Evolutionary conservation across 1,140 invertebrate genomes (phyloP).

Genomic region (Drosophila kepulauana): DNA sequence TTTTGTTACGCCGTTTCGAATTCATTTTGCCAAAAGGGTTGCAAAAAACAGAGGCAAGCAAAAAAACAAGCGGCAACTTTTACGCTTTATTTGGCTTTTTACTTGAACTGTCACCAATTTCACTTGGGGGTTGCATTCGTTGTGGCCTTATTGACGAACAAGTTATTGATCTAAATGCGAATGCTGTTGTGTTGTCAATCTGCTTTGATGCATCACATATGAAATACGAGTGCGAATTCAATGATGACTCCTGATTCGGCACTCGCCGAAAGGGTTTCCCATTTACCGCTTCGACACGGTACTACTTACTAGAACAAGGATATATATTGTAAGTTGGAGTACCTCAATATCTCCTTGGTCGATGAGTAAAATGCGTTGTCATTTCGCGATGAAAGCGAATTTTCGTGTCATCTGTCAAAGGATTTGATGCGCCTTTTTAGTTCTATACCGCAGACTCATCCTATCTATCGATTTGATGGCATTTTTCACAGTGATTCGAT

Average conservation of each 20-base stretch:
- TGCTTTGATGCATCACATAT: slow-evolving; percentile 77
- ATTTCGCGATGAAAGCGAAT: slow-evolving; percentile 64
- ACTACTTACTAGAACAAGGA: slow-evolving; percentile 16
- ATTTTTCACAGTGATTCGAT: slow-evolving; percentile 6
- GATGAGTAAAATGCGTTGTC: not conserved
- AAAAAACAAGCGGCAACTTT: slow-evolving; percentile 13
- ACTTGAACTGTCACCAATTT: slow-evolving; percentile 61
- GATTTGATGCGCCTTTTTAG: slow-evolving; percentile 59
- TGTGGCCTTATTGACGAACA: slow-evolving; percentile 9
- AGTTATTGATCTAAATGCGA: slow-evolving; percentile 76
- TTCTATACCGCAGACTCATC: not conserved
- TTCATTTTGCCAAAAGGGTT: slow-evolving; percentile 64
- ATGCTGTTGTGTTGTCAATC: slow-evolving; percentile 72
- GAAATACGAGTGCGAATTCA: slow-evolving; percentile 15
- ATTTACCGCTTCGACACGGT: slow-evolving; percentile 13
- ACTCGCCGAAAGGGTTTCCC: slow-evolving; percentile 55
- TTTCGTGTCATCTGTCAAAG: slow-evolving; percentile 77
- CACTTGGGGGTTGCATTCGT: slow-evolving; percentile 23
- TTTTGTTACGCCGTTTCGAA: slow-evolving; percentile 67
- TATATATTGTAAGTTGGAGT: slow-evolving; percentile 2
- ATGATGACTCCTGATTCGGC: slow-evolving; percentile 20
- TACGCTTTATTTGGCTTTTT: slow-evolving; percentile 52
- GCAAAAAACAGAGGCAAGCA: slow-evolving; percentile 49
- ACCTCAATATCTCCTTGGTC: not conserved
- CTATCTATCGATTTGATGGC: not conserved